Evolutionary conservation across 1,140 invertebrate genomes (phyloP), one percentile per base, ranked within the genome.

Genomic region (Atopsyche davidsoni): DNA sequence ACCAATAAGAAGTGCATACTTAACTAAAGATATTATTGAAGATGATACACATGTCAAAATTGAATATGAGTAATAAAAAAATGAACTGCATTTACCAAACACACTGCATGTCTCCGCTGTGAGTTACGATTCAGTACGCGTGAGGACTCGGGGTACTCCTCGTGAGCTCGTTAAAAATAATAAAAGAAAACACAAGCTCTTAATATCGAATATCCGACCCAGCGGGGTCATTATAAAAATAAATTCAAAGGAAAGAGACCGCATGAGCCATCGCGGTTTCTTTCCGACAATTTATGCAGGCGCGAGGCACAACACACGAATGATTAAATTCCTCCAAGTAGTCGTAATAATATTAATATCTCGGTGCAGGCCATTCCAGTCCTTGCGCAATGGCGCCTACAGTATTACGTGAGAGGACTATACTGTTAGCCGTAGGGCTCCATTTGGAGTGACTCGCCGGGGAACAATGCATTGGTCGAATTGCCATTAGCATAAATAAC

Each of bases 401-500:
- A n/a, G 42, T 43, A 43, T 43, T 23, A 36, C 38, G 28, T 50
- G 48, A n/a, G 16, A 13, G 18, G 39, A 47, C 16, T 16, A 24
- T 16, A 39, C 13, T 6, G 4, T 13, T 16, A 3, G 36, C 10
- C n/a, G 4, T n/a, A 24, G 28, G 31, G 40, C 42, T 51, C 41
- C 21, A 39, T 44, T 45, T 51, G 42, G 19, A 45, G 36, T 23
- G 40, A 23, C 38, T 28, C 44, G 36, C 19, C 32, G 17, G n/a
- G 34, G 54, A 56, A 56, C 54, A 52, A 56, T 56, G 54, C 46
- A 46, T 50, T 51, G 48, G 54, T 52, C 49, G 54, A 38, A 56
- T 46, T 43, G 43, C 49, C 41, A 52, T 56, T 56, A 52, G 46
- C 54, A 52, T 56, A 56, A 56, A 56, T 56, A 56, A 51, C 46